Evolutionary conservation across 2,113 vertebrate genomes (phyloP).

Genomic region (Caracal caracal): DNA sequence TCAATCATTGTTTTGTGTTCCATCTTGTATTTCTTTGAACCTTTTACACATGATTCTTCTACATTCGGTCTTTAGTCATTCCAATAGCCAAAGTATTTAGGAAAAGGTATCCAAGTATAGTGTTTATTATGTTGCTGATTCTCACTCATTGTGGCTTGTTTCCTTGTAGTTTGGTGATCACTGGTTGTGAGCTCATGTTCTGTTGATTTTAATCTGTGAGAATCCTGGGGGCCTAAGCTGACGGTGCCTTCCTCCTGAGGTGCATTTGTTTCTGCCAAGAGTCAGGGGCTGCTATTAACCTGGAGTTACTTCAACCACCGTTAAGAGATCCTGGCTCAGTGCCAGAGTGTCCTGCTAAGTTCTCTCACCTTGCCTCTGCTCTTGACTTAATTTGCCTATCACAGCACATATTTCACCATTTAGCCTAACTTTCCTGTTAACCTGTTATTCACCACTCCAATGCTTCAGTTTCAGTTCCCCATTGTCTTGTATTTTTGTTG

Average conservation of each 20-base stretch:
- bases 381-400: not conserved
- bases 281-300: not conserved
- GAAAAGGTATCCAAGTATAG: not conserved
- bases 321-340: not conserved
- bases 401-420: not conserved
- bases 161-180: not conserved
- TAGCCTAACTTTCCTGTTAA: not conserved
- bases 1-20: not conserved
- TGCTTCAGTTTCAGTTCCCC: not conserved
- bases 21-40: not conserved
- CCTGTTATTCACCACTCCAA: not conserved
- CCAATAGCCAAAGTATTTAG: not conserved
- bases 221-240: not conserved
- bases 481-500: not conserved
- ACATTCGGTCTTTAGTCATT: not conserved
- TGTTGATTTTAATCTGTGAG: not conserved
- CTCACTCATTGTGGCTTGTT: not conserved
- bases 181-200: not conserved
- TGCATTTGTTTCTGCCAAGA: not conserved
- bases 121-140: not conserved
- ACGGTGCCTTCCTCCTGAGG: not conserved
- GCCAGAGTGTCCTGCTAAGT: too few species aligned
- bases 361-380: not conserved
- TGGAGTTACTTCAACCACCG: not conserved
- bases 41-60: not conserved